Base-by-base conservation (phyloP, 2,797 vertebrate genomes). In the Rhinella marina region DNA sequence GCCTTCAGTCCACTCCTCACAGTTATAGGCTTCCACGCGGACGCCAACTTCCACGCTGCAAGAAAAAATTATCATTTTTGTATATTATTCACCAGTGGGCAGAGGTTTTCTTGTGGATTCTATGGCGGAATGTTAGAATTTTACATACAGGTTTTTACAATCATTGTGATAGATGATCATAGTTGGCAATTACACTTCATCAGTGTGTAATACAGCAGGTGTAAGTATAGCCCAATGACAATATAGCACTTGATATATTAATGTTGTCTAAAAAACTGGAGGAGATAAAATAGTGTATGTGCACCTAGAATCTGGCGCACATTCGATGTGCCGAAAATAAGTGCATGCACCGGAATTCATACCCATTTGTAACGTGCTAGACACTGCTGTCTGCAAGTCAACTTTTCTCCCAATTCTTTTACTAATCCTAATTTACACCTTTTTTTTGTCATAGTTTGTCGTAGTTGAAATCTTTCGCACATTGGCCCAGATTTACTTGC, bases 41-140 rank as follows among this genome's bases (percentile, higher is more conserved):
- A 96, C 95, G 17, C 96, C 95, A 17, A 96, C 95, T 84, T 95
- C 94, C 19, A 95, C 91, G 21, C 94, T 96, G 93, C 23, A 86
- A 29, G 27, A 2, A 85, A 48, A 21, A 52, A 68, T 27, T 66
- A n/a, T 11, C 0, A 79, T 13, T 29, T 27, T n/a, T 6, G 5
- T 7, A 61, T 80, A 32, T 4, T 8, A 41, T 16, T 21, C 9
- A 48, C 8, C 70, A 48, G 32, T 73, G 8, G 19, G 0, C 7
- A 41, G 14, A 29, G 1, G 27, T 29, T 62, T 2, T 57, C 7
- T 11, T 10, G 6, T 10, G 10, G 9, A 19, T 59, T 16, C 14
- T 59, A 56, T 16, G 14, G 54, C 13, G 0, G 62, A 3, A 10
- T 25, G 23, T 2, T 2, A 61, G 19, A 6, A 61, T 61, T 61